phyloP scores from a whole-genome alignment of 2,113 vertebrate species.

The Tragelaphus imberbis region DNA sequence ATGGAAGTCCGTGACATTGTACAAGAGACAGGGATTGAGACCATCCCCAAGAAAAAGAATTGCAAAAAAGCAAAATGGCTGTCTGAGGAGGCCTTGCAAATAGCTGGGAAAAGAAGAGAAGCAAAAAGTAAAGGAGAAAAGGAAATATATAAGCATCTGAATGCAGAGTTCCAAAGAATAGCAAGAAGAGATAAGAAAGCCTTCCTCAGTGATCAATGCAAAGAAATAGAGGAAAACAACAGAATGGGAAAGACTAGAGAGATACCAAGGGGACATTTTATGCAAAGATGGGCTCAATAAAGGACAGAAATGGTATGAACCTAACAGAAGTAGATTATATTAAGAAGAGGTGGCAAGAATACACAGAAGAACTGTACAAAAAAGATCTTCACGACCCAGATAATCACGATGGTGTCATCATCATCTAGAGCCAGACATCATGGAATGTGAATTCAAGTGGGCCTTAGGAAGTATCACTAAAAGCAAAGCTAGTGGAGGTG shows the following conservation, averaged over 20 bases:
- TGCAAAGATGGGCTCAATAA: background rate
- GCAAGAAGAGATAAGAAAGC: background rate
- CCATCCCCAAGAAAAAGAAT: background rate
- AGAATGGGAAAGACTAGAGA: background rate
- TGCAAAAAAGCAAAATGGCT: background rate
- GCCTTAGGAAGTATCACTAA: too few relatives aligned
- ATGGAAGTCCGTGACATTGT: rapidly evolving
- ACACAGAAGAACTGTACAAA: too few relatives aligned
- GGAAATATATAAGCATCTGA: background rate
- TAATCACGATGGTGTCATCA: too few relatives aligned
- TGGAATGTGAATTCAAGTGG: too few relatives aligned
- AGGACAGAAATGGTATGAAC: background rate
- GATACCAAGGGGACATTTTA: background rate
- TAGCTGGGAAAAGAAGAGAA: background rate
- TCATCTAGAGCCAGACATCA: too few relatives aligned
- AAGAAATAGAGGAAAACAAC: background rate
- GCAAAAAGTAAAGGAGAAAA: background rate
- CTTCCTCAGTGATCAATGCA: background rate
- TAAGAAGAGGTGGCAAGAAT: too few relatives aligned
- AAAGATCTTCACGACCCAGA: too few relatives aligned
- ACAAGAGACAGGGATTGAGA: background rate
- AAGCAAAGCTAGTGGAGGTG: too few relatives aligned
- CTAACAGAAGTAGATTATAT: too few relatives aligned
- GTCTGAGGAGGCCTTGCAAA: background rate
- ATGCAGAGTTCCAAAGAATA: background rate